These are phyloP conservation scores for Saimiri boliviensis DNA, from an alignment of 2,113 vertebrate species.

Conservation along the genomic window DNA sequence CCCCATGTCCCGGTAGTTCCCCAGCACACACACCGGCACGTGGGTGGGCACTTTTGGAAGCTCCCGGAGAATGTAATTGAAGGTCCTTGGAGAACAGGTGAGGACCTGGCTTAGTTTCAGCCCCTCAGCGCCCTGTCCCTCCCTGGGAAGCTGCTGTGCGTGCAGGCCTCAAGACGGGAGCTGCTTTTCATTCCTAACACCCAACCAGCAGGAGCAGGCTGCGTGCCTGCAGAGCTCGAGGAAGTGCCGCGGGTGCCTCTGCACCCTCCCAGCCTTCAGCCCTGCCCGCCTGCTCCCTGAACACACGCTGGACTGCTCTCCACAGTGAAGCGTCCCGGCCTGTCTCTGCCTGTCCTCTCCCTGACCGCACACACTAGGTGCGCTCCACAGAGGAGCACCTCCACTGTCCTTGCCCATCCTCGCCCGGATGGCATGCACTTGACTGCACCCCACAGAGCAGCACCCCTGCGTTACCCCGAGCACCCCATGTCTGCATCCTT, in stretches of 20 bases:
- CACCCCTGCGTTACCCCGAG: not conserved
- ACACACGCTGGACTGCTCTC: too few species aligned
- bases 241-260: not conserved
- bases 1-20: slow-evolving; percentile 98
- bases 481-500: not conserved
- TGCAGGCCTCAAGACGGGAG: too few species aligned
- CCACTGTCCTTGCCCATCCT: too few species aligned
- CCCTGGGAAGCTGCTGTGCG: too few species aligned
- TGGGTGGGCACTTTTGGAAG: slow-evolving; percentile 97
- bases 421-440: too few species aligned
- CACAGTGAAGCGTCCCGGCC: too few species aligned
- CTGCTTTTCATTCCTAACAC: not conserved
- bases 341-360: not conserved
- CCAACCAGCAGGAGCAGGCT: fast-evolving
- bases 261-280: not conserved
- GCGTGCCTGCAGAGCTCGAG: not conserved
- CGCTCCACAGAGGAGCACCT: too few species aligned
- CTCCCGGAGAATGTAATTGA: slow-evolving; percentile 96
- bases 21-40: slow-evolving; percentile 96
- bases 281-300: not conserved
- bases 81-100: slow-evolving; percentile 88
- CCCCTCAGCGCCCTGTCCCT: not conserved
- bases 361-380: fast-evolving
- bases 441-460: too few species aligned
- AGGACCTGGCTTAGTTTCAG: not conserved